phyloP scores from a whole-genome alignment of 2,888 invertebrate species.

The Ophonus ardosiacus region DNA sequence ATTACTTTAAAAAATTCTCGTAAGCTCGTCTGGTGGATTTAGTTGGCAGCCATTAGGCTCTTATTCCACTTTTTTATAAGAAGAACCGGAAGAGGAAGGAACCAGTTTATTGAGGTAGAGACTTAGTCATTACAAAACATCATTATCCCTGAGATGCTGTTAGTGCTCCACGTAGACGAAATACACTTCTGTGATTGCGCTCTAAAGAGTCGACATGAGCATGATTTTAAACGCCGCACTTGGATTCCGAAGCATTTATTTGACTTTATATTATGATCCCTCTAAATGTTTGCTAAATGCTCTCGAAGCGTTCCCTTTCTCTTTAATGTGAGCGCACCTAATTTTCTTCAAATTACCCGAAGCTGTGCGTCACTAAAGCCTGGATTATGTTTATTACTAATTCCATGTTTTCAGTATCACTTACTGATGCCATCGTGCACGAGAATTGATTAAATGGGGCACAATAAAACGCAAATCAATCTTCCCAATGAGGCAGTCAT shows the following conservation, averaged over 20 bases:
- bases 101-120: constrained; percentile 53
- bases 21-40: constrained; percentile 42
- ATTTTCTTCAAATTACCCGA: constrained; percentile 61
- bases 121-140: constrained; percentile 61
- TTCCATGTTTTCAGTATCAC: constrained; percentile 56
- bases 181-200: constrained; percentile 54
- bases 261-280: constrained; percentile 63
- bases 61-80: constrained; percentile 39
- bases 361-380: constrained; percentile 41
- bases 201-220: constrained; percentile 60
- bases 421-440: background rate
- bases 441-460: constrained; percentile 5
- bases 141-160: constrained; percentile 59
- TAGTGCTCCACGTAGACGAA: constrained; percentile 46
- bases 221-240: constrained; percentile 61
- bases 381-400: constrained; percentile 59
- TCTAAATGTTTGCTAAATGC: constrained; percentile 62
- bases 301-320: constrained; percentile 47
- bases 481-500: background rate
- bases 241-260: constrained; percentile 58
- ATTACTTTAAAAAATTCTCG: constrained; percentile 36
- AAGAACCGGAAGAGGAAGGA: background rate
- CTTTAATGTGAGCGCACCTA: constrained; percentile 59
- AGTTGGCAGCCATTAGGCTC: background rate
- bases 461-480: background rate